Evolutionary conservation across 2,113 vertebrate genomes (phyloP), one percentile per base, ranked within the genome.

Genomic region (Dicaeum eximium): DNA sequence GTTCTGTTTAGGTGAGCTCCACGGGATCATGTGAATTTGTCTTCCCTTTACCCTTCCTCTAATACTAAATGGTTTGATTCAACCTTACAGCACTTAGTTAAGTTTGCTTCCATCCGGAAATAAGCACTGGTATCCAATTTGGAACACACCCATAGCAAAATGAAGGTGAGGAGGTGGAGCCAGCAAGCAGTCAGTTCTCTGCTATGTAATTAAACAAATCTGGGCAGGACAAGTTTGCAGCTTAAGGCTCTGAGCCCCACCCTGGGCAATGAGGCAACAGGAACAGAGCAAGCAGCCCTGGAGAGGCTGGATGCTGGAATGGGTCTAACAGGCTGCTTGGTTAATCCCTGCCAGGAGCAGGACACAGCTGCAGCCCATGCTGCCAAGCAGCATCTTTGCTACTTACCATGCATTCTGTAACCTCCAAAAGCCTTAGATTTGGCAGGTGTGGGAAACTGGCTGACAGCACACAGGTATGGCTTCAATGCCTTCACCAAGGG

Each of bases 121-220:
- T 28, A 80, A 82, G 80, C 56, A 15, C 58, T 77, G 79, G 50
- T 93, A 88, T 81, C 80, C 85, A 58, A 80, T 66, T 74, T 82
- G 84, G 82, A 90, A 89, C 90, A 94, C 77, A 85, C 91, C 80
- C 77, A 30, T 27, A 33, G 85, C 72, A 86, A 87, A 93, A 78
- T 37, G 83, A 91, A 95, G 96, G 97, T 90, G 65, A 93, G 57
- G 92, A 37, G 79, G 94, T 89, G 90, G 88, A 86, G 91, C 70
- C 69, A 78, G 42, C 56, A 65, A 91, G 86, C 72, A 92, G 91
- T 93, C 92, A 96, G 65, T 22, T 90, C 95, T 93, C 56, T 93
- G 94, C 94, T 94, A 95, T 94, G 94, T 71, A 90, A 84, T 94
- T 93, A 92, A 96, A 96, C 95, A 97, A 95, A 95, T 94, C 95